phyloP scores from a whole-genome alignment of 2,797 vertebrate genomes.

The Ceyx erithaca region DNA sequence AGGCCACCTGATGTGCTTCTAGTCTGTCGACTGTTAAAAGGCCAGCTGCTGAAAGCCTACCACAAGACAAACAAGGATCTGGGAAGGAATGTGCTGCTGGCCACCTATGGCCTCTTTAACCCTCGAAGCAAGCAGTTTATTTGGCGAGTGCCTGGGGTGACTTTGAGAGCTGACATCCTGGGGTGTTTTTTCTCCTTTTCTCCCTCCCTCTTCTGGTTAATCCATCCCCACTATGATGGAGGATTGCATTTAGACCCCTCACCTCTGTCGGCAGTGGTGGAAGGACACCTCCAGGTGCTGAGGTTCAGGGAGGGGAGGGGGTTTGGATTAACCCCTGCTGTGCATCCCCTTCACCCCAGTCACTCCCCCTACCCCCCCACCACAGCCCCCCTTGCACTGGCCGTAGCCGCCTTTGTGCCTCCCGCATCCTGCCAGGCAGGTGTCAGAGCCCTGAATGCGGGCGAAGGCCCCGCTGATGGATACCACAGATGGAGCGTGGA shows the following conservation, averaged over 20 bases:
- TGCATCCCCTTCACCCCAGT: slow-evolving; percentile 77
- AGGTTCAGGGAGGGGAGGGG: slow-evolving; percentile 85
- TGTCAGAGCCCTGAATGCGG: slow-evolving; percentile 93
- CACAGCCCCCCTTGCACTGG: slow-evolving; percentile 78
- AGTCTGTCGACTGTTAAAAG: background rate
- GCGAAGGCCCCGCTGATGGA: slow-evolving; percentile 93
- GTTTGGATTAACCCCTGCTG: slow-evolving; percentile 90
- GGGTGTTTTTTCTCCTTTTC: background rate
- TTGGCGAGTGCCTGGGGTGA: background rate
- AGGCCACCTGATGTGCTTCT: background rate
- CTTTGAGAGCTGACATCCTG: background rate
- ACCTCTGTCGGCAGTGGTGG: slow-evolving; percentile 44
- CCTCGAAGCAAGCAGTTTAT: background rate
- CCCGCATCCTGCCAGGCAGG: slow-evolving; percentile 93
- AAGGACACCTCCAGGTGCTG: slow-evolving; percentile 87
- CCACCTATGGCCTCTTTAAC: background rate
- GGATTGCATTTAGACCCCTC: background rate
- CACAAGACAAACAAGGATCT: slow-evolving; percentile 11
- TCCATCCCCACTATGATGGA: background rate
- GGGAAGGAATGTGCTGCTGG: background rate
- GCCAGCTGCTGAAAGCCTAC: background rate
- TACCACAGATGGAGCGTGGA: slow-evolving; percentile 99
- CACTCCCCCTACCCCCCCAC: slow-evolving; percentile 18
- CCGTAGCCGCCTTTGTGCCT: slow-evolving; percentile 84
- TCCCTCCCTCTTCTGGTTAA: background rate